Base-by-base conservation (phyloP, 2,797 vertebrate genomes). In the Luscinia megarhynchos region DNA sequence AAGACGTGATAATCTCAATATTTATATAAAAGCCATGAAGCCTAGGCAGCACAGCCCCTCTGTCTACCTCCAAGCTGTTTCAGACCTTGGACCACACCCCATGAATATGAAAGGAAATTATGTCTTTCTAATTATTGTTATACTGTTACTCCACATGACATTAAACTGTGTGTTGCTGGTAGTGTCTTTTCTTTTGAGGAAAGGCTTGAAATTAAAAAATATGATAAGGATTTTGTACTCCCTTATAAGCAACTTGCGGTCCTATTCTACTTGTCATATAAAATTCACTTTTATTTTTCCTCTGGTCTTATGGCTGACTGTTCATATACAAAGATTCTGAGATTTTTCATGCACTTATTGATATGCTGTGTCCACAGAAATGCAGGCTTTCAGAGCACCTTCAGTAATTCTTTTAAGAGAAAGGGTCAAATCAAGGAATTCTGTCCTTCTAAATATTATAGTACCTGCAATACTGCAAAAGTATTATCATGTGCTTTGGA, bases 241-340 rank as follows among this genome's bases (percentile, higher is more conserved):
- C 5, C 6, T 10, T 43, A n/a, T 0, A 4, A 36, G 8, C 1
- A 86, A 40, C 15, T 57, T 58, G 8, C 3, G 51, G 30, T 84
- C 38, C 5, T 30, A 23, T 14, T 74, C 80, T 43, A 30, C 3
- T 27, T 45, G 6, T 45, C 16, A 26, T 38, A 19, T n/a, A 43
- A 83, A 32, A 24, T 73, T 70, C 12, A 5, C 9, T 79, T 24
- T 72, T 22, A 27, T 4, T 79, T 68, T 78, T 58, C 2, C 13
- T 40, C 24, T 69, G 32, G 13, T 59, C 18, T 78, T 67, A 27
- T 4, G 16, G 11, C 2, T 10, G 1, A n/a, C 15, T 34, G 29
- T 55, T 81, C 23, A 13, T 11, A 5, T 23, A 29, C 8, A 29
- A 41, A 34, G 8, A 38, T 82, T 77, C 72, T 30, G 36, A 83